phyloP scores from a whole-genome alignment of 2,797 vertebrate species.

The Gorsachius magnificus region DNA sequence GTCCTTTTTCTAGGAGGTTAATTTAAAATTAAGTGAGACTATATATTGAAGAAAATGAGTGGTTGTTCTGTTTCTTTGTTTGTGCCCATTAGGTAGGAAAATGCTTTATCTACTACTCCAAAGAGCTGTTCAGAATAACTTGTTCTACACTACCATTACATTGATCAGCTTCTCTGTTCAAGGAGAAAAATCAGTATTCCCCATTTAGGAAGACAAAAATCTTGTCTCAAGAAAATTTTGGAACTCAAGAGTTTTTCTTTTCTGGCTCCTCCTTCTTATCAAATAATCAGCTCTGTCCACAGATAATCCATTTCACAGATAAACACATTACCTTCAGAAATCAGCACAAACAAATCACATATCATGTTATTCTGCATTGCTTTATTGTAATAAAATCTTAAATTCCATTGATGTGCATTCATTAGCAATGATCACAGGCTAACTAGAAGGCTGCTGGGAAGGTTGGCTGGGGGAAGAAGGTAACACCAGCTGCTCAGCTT shows the following conservation, averaged over 20 bases:
- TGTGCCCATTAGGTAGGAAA: neutral
- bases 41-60: fast-evolving
- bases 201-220: neutral
- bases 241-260: neutral
- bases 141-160: neutral
- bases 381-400: neutral
- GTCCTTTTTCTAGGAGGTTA: neutral
- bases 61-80: neutral
- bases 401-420: neutral
- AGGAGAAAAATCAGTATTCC: neutral
- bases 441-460: neutral
- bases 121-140: neutral
- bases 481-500: neutral
- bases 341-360: neutral
- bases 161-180: neutral
- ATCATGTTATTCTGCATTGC: neutral
- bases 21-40: neutral
- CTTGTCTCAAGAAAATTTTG: neutral
- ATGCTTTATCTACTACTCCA: neutral
- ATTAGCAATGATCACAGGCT: neutral
- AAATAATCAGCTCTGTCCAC: neutral
- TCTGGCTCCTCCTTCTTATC: neutral
- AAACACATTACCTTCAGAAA: neutral
- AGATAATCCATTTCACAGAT: neutral
- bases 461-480: neutral